These are phyloP conservation scores for Lycophotia porphyrea DNA, from an alignment of 2,888 invertebrate genomes.

Conservation along the genomic window DNA sequence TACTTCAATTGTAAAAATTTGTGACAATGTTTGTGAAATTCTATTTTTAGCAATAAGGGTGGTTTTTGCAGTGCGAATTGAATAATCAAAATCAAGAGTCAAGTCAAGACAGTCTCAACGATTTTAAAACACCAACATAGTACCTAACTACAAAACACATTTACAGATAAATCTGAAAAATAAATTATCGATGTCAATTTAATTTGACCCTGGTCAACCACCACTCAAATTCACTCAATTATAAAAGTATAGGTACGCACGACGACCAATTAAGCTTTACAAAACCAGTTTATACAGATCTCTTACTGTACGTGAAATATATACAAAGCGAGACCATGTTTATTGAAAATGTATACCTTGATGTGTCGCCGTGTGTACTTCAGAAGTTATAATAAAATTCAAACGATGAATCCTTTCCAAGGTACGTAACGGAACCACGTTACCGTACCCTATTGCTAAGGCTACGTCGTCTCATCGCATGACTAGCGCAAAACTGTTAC, in stretches of 20 bases:
- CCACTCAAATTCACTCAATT: neutral
- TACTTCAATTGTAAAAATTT: neutral
- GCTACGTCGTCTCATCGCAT: neutral
- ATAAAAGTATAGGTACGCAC: neutral
- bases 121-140: neutral
- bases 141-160: neutral
- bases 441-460: neutral
- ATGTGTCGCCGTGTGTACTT: neutral
- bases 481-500: neutral
- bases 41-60: neutral
- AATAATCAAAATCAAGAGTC: neutral
- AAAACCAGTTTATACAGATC: too few species aligned
- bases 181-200: neutral
- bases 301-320: too few species aligned
- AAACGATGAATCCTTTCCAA: conserved; percentile 1
- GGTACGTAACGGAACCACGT: too few species aligned
- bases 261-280: too few species aligned
- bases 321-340: too few species aligned
- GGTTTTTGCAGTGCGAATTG: neutral
- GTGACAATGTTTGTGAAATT: neutral
- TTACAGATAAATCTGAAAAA: neutral
- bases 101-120: neutral
- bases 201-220: neutral
- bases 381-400: neutral
- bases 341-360: too few species aligned